phyloP scores from a whole-genome alignment of 2,113 vertebrate genomes.

The Cheilinus undulatus region DNA sequence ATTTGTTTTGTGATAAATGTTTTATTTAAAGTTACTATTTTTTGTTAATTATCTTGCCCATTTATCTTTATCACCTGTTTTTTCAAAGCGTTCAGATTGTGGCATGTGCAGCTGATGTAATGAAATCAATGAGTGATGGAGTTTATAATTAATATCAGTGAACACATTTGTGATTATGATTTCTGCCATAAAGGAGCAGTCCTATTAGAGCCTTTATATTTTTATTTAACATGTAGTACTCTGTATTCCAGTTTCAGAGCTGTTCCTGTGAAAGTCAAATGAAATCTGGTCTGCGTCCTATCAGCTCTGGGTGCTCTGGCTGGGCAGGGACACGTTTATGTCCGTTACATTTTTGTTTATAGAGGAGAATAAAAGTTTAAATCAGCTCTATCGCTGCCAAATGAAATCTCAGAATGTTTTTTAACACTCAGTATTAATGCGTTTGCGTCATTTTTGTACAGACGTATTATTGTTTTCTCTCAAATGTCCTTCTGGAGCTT shows the following conservation, averaged over 20 bases:
- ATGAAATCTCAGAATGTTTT: conserved; percentile 55
- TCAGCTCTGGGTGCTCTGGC: conserved; percentile 20
- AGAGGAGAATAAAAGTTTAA: conserved; percentile 54
- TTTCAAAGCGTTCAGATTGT: too few species aligned
- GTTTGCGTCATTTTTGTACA: conserved; percentile 58
- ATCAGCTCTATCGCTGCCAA: conserved; percentile 64
- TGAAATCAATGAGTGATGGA: too few species aligned
- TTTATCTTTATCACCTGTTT: too few species aligned
- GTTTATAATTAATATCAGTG: too few species aligned
- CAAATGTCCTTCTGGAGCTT: conserved; percentile 47
- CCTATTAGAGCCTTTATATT: too few species aligned
- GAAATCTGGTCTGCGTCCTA: conserved; percentile 23
- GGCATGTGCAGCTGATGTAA: too few species aligned
- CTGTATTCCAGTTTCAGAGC: not conserved
- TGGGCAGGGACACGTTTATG: conserved; percentile 51
- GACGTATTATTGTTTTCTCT: conserved; percentile 68
- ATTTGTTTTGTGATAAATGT: too few species aligned
- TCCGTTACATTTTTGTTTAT: conserved; percentile 57
- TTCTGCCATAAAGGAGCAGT: too few species aligned
- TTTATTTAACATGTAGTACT: not conserved
- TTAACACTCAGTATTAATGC: conserved; percentile 47
- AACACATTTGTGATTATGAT: too few species aligned
- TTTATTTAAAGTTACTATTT: too few species aligned
- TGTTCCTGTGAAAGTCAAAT: not conserved
- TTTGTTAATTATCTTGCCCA: too few species aligned